Evolutionary conservation across 2,113 vertebrate genomes (phyloP).

Genomic region (Nanger granti): DNA sequence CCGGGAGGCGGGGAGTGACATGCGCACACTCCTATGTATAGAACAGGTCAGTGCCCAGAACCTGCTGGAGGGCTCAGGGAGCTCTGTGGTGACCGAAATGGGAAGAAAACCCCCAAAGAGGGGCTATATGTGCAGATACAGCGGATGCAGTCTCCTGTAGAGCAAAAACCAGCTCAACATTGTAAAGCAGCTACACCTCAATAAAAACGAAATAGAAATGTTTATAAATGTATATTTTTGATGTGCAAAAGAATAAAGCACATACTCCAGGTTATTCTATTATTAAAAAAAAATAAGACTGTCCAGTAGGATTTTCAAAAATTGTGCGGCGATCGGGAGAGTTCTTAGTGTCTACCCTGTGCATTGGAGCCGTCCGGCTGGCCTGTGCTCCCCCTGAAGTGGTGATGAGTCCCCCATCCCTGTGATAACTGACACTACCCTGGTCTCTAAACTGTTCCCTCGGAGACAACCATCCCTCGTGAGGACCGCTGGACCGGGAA

Average conservation of each 20-base stretch:
- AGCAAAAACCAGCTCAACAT: not conserved
- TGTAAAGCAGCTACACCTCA: not conserved
- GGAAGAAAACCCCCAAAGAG: not conserved
- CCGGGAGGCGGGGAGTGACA: not conserved
- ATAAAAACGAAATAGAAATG: too few relatives aligned
- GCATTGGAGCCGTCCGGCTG: not conserved
- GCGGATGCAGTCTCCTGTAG: fast-evolving
- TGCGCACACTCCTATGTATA: not conserved
- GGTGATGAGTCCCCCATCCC: not conserved
- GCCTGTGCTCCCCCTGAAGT: not conserved
- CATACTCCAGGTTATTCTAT: not conserved
- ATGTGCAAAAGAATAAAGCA: not conserved
- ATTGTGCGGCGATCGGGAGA: not conserved
- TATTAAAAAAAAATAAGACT: not conserved
- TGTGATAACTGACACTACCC: not conserved
- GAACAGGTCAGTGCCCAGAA: not conserved
- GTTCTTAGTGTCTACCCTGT: not conserved
- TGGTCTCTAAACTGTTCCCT: not conserved
- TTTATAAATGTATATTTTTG: not conserved
- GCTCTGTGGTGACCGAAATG: not conserved
- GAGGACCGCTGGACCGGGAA: not conserved
- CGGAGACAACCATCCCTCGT: not conserved
- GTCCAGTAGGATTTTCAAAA: not conserved
- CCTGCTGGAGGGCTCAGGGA: not conserved
- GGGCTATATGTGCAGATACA: not conserved